These are phyloP conservation scores for Galeruca laticollis DNA, from an alignment of 2,888 invertebrate species.

Conservation along the genomic window DNA sequence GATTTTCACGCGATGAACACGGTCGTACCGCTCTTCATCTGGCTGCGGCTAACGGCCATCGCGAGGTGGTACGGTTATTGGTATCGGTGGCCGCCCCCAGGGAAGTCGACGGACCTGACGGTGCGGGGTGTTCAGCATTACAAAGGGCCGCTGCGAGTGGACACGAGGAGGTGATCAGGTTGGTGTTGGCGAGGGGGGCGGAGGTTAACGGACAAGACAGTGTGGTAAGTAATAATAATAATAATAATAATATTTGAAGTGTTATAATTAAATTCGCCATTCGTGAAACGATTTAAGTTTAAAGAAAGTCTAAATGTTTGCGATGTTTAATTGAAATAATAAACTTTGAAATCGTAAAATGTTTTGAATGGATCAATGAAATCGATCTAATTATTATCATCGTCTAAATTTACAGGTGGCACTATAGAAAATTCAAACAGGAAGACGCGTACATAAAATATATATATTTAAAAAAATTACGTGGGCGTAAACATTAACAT, in stretches of 20 bases:
- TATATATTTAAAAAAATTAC: neutral
- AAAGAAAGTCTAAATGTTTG: neutral
- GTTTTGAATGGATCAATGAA: neutral
- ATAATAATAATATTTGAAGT: no score
- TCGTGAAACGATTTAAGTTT: neutral
- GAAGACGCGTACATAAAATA: no score
- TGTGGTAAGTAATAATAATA: slow-evolving; percentile 78
- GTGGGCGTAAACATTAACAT: slow-evolving; percentile 5
- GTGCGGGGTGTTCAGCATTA: slow-evolving; percentile 79
- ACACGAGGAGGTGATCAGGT: slow-evolving; percentile 78
- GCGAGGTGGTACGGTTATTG: slow-evolving; percentile 61
- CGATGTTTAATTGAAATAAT: neutral
- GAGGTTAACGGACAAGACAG: slow-evolving; percentile 81
- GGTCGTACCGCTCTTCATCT: slow-evolving; percentile 65
- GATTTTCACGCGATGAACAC: slow-evolving; percentile 63
- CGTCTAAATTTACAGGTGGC: neutral
- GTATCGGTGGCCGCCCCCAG: slow-evolving; percentile 66
- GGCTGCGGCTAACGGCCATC: slow-evolving; percentile 64
- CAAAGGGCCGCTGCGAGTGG: slow-evolving; percentile 88
- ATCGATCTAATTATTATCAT: slow-evolving; percentile 1
- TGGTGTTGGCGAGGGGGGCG: slow-evolving; percentile 77
- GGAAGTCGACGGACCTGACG: slow-evolving; percentile 68
- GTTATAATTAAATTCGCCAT: neutral
- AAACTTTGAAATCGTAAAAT: neutral
- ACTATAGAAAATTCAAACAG: neutral